phyloP scores from a whole-genome alignment of 37 sponge, comb jelly and placozoan genomes.

The Sycon ciliatum region DNA sequence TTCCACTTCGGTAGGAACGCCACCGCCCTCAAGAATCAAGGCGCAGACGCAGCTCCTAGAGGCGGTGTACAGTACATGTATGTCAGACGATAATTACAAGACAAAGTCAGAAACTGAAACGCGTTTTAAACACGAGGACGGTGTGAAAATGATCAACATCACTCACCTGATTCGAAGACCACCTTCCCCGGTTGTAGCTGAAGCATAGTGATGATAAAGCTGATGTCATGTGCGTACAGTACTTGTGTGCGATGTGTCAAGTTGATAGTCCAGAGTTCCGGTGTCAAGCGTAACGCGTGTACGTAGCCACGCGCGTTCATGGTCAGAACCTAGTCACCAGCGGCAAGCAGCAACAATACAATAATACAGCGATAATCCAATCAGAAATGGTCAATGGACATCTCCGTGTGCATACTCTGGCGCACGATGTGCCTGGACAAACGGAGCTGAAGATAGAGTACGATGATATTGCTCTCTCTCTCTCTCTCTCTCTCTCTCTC shows the following conservation, averaged over 20 bases:
- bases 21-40: too few relatives aligned
- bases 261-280: slow-evolving; percentile 90
- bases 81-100: too few relatives aligned
- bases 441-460: not conserved
- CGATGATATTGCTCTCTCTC: not conserved
- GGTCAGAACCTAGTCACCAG: slow-evolving; percentile 55
- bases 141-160: not conserved
- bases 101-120: too few relatives aligned
- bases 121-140: too few relatives aligned
- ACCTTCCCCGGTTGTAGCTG: slow-evolving; percentile 72
- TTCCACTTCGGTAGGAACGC: too few relatives aligned
- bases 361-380: too few relatives aligned
- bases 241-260: slow-evolving; percentile 96
- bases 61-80: too few relatives aligned
- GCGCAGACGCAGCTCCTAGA: too few relatives aligned
- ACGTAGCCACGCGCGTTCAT: slow-evolving; percentile 67
- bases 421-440: too few relatives aligned
- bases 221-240: slow-evolving; percentile 77
- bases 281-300: slow-evolving; percentile 66
- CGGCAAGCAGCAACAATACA: too few relatives aligned
- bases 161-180: slow-evolving; percentile 72
- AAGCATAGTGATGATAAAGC: slow-evolving; percentile 62
- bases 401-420: too few relatives aligned
- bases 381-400: too few relatives aligned
- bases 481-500: not conserved